A percentile compares a stretch with the other conserved stretches of the same genome.
Evolutionary conservation across 2,888 invertebrate species (phyloP).

Genomic region (Apotomis betuletana): DNA sequence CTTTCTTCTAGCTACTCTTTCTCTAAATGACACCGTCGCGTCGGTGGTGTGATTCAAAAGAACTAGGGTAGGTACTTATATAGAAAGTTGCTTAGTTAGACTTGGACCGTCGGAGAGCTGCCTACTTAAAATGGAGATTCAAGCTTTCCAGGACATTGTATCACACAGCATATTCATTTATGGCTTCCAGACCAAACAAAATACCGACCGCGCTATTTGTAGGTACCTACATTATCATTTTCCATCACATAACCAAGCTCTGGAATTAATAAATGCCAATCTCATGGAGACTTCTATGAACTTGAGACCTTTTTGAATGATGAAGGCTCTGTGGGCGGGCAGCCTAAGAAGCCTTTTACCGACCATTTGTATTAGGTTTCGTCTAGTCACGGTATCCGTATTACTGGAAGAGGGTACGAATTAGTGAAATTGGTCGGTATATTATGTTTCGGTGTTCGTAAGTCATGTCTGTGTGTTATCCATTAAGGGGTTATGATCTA

Average conservation of each 20-base stretch:
- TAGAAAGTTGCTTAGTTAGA: too few species aligned
- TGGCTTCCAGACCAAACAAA: neutral
- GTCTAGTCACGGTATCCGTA: constrained; percentile 39
- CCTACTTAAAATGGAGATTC: too few species aligned
- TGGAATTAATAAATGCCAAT: neutral
- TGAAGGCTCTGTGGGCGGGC: too few species aligned
- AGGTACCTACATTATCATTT: constrained; percentile 2
- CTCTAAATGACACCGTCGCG: too few species aligned
- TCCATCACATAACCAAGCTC: neutral
- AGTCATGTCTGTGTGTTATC: constrained; percentile 20
- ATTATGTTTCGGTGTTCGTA: constrained; percentile 38
- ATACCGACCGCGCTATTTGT: neutral
- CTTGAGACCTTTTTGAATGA: neutral
- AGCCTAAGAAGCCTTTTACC: constrained; percentile 32
- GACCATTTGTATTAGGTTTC: constrained; percentile 38
- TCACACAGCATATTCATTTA: neutral
- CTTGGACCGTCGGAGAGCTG: too few species aligned
- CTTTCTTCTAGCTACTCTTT: too few species aligned
- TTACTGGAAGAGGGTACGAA: constrained; percentile 40
- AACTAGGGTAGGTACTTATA: too few species aligned
- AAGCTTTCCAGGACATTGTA: too few species aligned
- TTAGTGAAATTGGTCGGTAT: constrained; percentile 39
- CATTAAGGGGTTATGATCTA: neutral
- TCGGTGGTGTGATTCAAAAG: too few species aligned
- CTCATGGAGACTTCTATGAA: neutral